Conservation (phyloP, 2,888 invertebrate genomes). For the Meiosimyza platycephala region DNA sequence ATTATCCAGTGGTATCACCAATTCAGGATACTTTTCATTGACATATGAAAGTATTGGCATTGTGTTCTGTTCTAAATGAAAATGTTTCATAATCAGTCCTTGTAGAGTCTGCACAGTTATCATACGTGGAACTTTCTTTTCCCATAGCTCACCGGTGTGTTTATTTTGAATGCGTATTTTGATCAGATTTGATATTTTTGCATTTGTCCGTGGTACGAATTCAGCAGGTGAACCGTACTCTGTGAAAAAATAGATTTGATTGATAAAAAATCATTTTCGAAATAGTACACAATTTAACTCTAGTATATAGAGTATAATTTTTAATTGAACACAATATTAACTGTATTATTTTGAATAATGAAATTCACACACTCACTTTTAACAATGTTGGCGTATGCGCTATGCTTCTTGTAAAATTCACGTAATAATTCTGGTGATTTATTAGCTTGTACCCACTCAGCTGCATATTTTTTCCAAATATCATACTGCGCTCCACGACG, state of each 20-base stretch:
- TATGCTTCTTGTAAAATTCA: slow-evolving; percentile 77
- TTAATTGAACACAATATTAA: neutral
- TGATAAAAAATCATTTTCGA: neutral
- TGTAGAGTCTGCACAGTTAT: slow-evolving; percentile 87
- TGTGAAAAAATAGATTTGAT: slow-evolving; percentile 65
- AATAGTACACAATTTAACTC: neutral
- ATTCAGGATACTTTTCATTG: slow-evolving; percentile 72
- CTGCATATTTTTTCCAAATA: slow-evolving; percentile 85
- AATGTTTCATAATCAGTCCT: slow-evolving; percentile 82
- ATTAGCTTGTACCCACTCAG: slow-evolving; percentile 76
- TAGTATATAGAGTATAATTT: neutral
- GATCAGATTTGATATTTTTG: slow-evolving; percentile 78
- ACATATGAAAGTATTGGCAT: slow-evolving; percentile 67
- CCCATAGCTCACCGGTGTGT: slow-evolving; percentile 68
- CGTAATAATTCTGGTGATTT: slow-evolving; percentile 67
- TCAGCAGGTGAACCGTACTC: slow-evolving; percentile 87
- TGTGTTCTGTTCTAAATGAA: slow-evolving; percentile 68
- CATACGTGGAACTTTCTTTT: slow-evolving; percentile 80
- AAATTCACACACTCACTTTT: slow-evolving; percentile 72
- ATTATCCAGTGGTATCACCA: slow-evolving; percentile 83
- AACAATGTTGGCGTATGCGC: slow-evolving; percentile 79
- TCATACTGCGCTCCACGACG: slow-evolving; percentile 91
- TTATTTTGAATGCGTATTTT: slow-evolving; percentile 71
- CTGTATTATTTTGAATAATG: neutral
- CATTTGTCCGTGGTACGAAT: slow-evolving; percentile 73